Base-by-base conservation (phyloP, 2,113 vertebrate species). In the Holacanthus passer region DNA sequence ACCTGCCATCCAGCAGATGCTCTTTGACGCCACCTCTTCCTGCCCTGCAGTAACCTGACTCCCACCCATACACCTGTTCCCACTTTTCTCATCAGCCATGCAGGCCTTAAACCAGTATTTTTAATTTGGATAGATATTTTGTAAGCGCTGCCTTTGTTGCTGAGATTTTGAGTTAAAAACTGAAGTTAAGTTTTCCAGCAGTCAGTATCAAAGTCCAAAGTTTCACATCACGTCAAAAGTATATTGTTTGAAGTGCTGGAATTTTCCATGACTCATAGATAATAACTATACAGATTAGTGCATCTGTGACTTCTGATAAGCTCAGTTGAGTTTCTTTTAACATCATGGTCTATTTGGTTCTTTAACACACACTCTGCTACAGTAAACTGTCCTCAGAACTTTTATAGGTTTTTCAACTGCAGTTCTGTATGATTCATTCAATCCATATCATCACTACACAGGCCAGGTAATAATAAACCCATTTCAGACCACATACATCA, bases 301-400 rank as follows among this genome's bases (percentile, higher is more conserved):
- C 2, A 8, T 48, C 31, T 0, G 1, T 43, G 8, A 1, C 47
- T 35, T 37, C 5, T 32, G 66, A 60, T 76, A 55, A 75, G 29
- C 1, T 14, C 8, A 71, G 52, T 35, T 76, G 4, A 56, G 37
- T 55, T 66, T 76, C 19, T 0, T 0, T 55, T 8, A 0, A 20
- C 0, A 1, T 47, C 19, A 22, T 0, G 1, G 0, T 5, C 8
- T 16, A 1, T 56, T 48, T 53, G 11, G 11, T 31, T 7, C 1
- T 47, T 55, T 70, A 31, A 58, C n/a, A n/a, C 12, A 37, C 6
- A 24, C 17, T 2, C 2, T 31, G n/a, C n/a, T 32, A 19, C 0
- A 12, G 14, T 12, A 13, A 41, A 47, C 19, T 13, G 39, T 24
- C 1, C 5, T 5, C 0, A 3, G 3, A 17, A 5, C 12, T 56